Evolutionary conservation across 2,888 invertebrate species (phyloP).

Genomic region (Apotomis turbidana): DNA sequence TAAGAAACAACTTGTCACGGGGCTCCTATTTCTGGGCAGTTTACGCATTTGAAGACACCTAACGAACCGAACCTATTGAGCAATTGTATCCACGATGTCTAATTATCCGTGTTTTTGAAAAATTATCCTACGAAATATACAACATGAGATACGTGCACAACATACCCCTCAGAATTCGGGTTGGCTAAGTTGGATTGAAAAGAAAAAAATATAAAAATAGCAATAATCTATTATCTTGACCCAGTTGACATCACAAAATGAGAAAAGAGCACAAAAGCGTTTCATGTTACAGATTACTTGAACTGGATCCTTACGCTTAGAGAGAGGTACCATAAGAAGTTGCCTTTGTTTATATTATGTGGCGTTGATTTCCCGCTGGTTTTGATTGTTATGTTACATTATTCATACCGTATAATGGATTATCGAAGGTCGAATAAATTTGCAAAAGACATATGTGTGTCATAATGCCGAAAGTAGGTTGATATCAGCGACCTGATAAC

Average conservation of each 20-base stretch:
- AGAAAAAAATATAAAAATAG: background rate
- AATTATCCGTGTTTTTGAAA: too few relatives aligned
- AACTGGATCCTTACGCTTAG: background rate
- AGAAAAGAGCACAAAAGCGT: conserved; percentile 6
- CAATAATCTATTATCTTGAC: conserved; percentile 6
- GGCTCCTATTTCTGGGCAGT: too few relatives aligned
- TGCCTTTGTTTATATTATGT: background rate
- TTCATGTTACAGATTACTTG: background rate
- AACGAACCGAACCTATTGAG: too few relatives aligned
- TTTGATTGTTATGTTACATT: conserved; percentile 22
- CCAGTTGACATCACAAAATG: background rate
- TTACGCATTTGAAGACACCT: too few relatives aligned
- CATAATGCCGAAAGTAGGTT: conserved; percentile 20
- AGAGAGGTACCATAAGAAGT: background rate
- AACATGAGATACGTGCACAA: too few relatives aligned
- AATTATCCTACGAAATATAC: too few relatives aligned
- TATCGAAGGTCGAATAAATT: conserved; percentile 20
- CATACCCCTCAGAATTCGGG: too few relatives aligned
- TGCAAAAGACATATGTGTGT: conserved; percentile 18
- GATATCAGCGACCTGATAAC: conserved; percentile 23
- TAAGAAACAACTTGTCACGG: too few relatives aligned
- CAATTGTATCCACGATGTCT: too few relatives aligned
- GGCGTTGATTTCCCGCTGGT: conserved; percentile 2
- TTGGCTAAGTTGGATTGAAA: too few relatives aligned
- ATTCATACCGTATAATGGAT: conserved; percentile 30